Evolutionary conservation across 1,140 invertebrate genomes (phyloP), one percentile per base, ranked within the genome.

Genomic region (Brachionus koreanus): DNA sequence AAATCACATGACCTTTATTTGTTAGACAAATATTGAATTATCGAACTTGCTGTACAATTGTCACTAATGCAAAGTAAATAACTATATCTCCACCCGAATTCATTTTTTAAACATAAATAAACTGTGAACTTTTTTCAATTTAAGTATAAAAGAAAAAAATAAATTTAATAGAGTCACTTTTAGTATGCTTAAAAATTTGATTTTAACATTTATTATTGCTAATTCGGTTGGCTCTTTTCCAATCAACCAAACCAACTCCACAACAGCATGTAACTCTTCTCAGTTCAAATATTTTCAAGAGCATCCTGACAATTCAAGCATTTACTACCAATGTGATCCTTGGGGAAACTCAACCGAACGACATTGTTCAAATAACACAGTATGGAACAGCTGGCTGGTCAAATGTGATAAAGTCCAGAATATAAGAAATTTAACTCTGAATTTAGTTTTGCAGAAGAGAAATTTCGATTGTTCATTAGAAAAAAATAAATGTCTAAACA

Each of bases 251-350:
- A 33, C 29, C 0, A 10, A 46, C 13, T 13, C 37, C 1, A 74
- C 19, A 16, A n/a, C 25, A 23, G 29, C 43, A 12, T 74, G 69
- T 23, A 46, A 23, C 9, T 29, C 16, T 25, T 23, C 16, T 7
- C 1, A 25, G 5, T 79, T 79, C 37, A 79, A 37, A 35, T 79
- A 79, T 25, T 79, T 52, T 12, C 35, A 79, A 39, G 16, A 49
- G 5, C 49, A 79, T 37, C 49, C 76, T 5, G 19, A 4, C 7
- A 61, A 61, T 39, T 1, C 7, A 7, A 23, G 7, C 10, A 35
- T 12, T 19, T 79, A 79, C 25, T 42, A 23, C 39, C 49, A 79
- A 63, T 79, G 76, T 35, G 49, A 79, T 49, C 76, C 76, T n/a
- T 79, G 76, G 76, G 76, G 76, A 23, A 49, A 39, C 37, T 49